Conservation (phyloP, 2,797 vertebrate genomes). For the Lophius americanus region DNA sequence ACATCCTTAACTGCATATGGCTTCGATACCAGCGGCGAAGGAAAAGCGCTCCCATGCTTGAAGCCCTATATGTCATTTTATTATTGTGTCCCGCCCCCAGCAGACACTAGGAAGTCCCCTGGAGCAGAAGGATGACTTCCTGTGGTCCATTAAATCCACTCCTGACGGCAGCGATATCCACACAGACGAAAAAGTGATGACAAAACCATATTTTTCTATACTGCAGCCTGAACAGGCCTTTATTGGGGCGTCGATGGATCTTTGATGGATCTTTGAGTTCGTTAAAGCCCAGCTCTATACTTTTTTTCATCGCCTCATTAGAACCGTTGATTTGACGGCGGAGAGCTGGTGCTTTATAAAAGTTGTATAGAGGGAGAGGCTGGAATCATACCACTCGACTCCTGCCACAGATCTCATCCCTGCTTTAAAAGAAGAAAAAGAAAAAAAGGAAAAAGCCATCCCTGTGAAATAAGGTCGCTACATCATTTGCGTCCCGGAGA, state of each 20-base stretch:
- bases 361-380: constrained; percentile 38
- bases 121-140: constrained; percentile 45
- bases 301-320: constrained; percentile 72
- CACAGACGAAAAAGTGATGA: constrained; percentile 39
- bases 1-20: constrained; percentile 4
- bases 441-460: constrained; percentile 50
- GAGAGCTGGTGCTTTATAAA: constrained; percentile 37
- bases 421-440: too few relatives aligned
- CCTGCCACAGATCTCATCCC: too few relatives aligned
- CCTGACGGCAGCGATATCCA: constrained; percentile 18
- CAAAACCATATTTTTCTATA: constrained; percentile 44
- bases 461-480: constrained; percentile 60
- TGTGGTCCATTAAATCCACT: constrained; percentile 38
- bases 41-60: constrained; percentile 8
- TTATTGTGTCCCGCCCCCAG: constrained; percentile 43
- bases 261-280: constrained; percentile 59
- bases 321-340: constrained; percentile 67
- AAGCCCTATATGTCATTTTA: constrained; percentile 35
- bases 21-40: constrained; percentile 8
- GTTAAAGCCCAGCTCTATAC: constrained; percentile 65
- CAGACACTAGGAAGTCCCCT: constrained; percentile 36
- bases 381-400: constrained; percentile 28
- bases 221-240: constrained; percentile 47
- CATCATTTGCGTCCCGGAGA: constrained; percentile 67
- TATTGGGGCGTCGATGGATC: constrained; percentile 55